These are phyloP conservation scores for Gonatopus flavifemur DNA, from an alignment of 1,140 invertebrate species.

Conservation along the genomic window DNA sequence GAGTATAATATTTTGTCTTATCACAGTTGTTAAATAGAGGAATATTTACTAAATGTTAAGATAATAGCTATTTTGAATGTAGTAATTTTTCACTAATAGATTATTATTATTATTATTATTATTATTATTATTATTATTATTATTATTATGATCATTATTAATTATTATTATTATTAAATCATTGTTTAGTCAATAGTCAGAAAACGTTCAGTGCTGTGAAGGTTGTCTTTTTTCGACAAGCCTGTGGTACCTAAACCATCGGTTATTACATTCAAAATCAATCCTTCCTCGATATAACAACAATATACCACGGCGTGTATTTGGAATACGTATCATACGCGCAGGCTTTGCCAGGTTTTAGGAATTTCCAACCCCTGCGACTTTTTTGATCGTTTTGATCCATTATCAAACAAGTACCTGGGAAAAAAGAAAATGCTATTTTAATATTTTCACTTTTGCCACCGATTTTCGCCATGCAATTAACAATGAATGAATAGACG, in stretches of 20 bases:
- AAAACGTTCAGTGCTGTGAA: constrained; percentile 58
- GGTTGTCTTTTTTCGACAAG: constrained; percentile 40
- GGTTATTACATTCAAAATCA: constrained; percentile 41
- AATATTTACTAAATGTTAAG: constrained; percentile 55
- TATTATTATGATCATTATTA: no score
- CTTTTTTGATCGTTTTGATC: constrained; percentile 31
- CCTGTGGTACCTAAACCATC: constrained; percentile 51
- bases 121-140: constrained; percentile 46
- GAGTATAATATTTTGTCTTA: constrained; percentile 41
- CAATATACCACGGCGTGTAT: no score
- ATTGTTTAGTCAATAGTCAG: constrained; percentile 52
- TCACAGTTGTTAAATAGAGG: constrained; percentile 52
- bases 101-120: constrained; percentile 43
- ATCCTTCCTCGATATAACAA: no score
- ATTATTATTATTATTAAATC: no score
- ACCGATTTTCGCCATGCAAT: constrained; percentile 42
- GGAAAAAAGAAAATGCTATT: constrained; percentile 48
- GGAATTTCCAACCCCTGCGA: constrained; percentile 26
- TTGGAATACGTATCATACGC: no score
- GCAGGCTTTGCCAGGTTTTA: no score
- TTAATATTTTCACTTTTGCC: constrained; percentile 50
- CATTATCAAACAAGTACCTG: constrained; percentile 47
- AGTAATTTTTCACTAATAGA: constrained; percentile 57
- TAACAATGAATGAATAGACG: constrained; percentile 35
- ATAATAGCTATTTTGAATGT: constrained; percentile 44